A percentile compares a stretch with the other conserved stretches of the same genome.
Evolutionary conservation across 2,888 invertebrate genomes (phyloP).

Genomic region (Phalera bucephala): DNA sequence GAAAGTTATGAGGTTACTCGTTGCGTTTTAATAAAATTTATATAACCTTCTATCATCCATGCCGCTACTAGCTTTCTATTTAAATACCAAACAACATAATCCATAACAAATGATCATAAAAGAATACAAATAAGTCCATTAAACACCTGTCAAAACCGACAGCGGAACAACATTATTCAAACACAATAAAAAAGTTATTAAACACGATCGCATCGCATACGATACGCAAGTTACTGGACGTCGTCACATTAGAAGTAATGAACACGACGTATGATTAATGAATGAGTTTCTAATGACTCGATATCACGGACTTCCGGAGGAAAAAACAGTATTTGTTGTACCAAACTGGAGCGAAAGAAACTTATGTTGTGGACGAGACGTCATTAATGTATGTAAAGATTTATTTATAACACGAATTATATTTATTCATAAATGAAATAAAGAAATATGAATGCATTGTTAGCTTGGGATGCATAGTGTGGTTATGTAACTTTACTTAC

Average conservation of each 20-base stretch:
- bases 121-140: background rate
- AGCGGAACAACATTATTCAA: conserved; percentile 9
- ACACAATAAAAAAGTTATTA: conserved; percentile 21
- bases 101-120: conserved; percentile 1
- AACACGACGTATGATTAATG: conserved; percentile 41
- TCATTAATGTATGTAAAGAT: too few species aligned
- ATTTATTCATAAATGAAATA: too few species aligned
- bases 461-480: too few species aligned
- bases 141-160: background rate
- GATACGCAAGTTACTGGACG: conserved; percentile 15
- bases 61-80: too few species aligned
- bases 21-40: too few species aligned
- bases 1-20: too few species aligned
- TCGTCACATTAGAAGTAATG: conserved; percentile 21
- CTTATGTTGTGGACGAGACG: too few species aligned
- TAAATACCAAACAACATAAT: background rate
- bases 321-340: too few species aligned
- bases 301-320: conserved; percentile 39
- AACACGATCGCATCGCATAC: conserved; percentile 23
- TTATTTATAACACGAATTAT: conserved; percentile 24
- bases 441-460: too few species aligned
- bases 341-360: too few species aligned
- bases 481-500: too few species aligned
- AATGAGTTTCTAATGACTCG: conserved; percentile 36
- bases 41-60: too few species aligned